phyloP scores from a whole-genome alignment of 2,797 vertebrate genomes.

The Siniperca undulata region DNA sequence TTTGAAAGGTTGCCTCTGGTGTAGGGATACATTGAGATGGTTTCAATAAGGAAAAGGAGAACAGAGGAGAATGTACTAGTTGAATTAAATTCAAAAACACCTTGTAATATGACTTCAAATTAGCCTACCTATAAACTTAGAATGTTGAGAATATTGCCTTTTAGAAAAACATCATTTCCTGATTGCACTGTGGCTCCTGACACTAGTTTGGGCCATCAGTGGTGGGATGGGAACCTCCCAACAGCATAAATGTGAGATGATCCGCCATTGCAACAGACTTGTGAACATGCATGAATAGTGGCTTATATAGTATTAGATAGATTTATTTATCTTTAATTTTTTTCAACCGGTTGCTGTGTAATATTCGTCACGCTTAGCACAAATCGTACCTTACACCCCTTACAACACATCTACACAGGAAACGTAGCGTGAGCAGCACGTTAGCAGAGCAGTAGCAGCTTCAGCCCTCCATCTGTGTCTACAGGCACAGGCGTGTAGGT shows the following conservation, averaged over 20 bases:
- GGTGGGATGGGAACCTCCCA: background rate
- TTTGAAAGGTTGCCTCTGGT: slow-evolving; percentile 1
- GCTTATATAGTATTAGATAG: background rate
- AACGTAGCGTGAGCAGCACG: background rate
- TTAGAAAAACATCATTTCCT: background rate
- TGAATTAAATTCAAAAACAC: background rate
- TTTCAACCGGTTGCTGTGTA: background rate
- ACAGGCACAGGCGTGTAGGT: too few relatives aligned
- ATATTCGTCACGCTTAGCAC: background rate
- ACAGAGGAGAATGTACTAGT: background rate
- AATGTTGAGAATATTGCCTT: background rate
- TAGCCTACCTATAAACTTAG: background rate
- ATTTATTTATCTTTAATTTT: background rate
- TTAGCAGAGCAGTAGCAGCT: background rate
- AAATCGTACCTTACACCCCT: background rate
- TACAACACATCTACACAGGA: background rate
- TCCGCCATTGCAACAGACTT: too few relatives aligned
- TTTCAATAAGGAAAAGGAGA: background rate
- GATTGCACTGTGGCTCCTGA: background rate
- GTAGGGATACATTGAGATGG: background rate
- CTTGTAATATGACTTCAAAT: background rate
- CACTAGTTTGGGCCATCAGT: background rate
- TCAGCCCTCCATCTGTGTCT: background rate
- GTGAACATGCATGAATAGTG: background rate
- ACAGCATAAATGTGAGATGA: background rate